These are phyloP conservation scores for Lepidostoma basale DNA, from an alignment of 1,140 invertebrate genomes.

Conservation along the genomic window DNA sequence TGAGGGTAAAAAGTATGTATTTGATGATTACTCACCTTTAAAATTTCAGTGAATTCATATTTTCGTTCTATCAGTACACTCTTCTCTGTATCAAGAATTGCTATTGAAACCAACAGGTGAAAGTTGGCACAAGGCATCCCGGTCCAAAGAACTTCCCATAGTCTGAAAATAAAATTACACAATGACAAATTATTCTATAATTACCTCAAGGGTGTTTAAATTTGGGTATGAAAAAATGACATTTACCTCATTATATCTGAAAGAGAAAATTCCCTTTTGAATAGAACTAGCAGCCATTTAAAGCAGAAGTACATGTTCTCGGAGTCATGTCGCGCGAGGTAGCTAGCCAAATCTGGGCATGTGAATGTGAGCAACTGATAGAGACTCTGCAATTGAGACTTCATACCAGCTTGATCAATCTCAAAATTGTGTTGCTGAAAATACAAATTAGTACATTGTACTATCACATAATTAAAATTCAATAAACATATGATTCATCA, in stretches of 20 bases:
- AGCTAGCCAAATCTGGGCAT: slow-evolving; percentile 84
- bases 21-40: slow-evolving; percentile 73
- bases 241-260: slow-evolving; percentile 71
- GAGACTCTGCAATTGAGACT: slow-evolving; percentile 86
- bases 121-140: slow-evolving; percentile 92
- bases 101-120: slow-evolving; percentile 87
- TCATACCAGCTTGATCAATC: slow-evolving; percentile 97
- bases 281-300: slow-evolving; percentile 86
- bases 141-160: slow-evolving; percentile 90
- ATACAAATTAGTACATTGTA: too few relatives aligned
- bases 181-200: background rate
- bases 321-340: slow-evolving; percentile 90
- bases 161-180: slow-evolving; percentile 49
- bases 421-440: slow-evolving; percentile 92
- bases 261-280: slow-evolving; percentile 80
- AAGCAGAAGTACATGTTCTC: slow-evolving; percentile 99
- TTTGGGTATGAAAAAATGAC: background rate
- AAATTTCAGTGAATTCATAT: slow-evolving; percentile 94
- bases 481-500: too few relatives aligned
- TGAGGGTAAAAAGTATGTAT: slow-evolving; percentile 24
- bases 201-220: too few relatives aligned
- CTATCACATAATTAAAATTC: too few relatives aligned
- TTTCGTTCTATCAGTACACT: slow-evolving; percentile 84
- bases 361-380: slow-evolving; percentile 80
- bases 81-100: slow-evolving; percentile 89